Percentiles rank a stretch among this genome's conserved stretches.
phyloP scores from a whole-genome alignment of 2,113 vertebrate species.

The Mesoclemmys tuberculata region DNA sequence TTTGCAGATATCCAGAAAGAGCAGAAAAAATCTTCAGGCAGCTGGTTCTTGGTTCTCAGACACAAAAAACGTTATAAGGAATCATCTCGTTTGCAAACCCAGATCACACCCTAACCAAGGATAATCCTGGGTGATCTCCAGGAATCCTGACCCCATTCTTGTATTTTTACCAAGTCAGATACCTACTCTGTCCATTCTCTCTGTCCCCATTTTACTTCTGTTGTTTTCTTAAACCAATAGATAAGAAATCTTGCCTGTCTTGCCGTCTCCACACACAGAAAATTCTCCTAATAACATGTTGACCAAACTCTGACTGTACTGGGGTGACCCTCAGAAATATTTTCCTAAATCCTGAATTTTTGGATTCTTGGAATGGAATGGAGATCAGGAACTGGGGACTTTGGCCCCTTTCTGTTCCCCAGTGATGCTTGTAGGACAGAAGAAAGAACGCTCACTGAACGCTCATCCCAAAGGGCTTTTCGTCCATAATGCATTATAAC shows the following conservation, averaged over 20 bases:
- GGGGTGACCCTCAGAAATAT: neutral
- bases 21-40: neutral
- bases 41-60: neutral
- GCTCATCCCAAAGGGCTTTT: neutral
- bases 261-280: neutral
- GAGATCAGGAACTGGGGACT: neutral
- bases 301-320: neutral
- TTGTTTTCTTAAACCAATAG: neutral
- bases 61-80: neutral
- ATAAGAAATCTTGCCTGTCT: neutral
- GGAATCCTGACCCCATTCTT: neutral
- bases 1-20: neutral
- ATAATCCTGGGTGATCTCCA: rapidly evolving
- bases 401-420: neutral
- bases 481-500: neutral
- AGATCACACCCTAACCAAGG: neutral
- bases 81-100: neutral
- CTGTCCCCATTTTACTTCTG: neutral
- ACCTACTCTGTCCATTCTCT: neutral
- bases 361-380: neutral
- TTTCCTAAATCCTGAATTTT: neutral
- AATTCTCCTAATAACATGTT: neutral
- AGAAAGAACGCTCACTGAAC: rapidly evolving
- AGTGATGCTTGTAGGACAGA: neutral
- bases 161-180: neutral